Evolutionary conservation across 1,140 invertebrate species (phyloP).

Genomic region (Belonocnema kinseyi): DNA sequence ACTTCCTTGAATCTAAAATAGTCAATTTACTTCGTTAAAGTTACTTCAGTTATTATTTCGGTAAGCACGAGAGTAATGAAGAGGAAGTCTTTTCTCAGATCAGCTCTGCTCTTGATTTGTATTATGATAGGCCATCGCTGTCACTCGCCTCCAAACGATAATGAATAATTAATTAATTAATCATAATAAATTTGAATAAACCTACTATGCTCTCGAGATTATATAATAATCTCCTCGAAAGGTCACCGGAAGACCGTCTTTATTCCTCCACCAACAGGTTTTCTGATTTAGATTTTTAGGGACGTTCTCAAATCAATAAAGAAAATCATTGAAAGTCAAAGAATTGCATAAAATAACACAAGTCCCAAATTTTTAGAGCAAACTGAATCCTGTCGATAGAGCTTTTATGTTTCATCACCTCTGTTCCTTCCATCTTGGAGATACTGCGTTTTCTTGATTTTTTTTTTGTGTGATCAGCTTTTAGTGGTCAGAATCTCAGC

Average conservation of each 20-base stretch:
- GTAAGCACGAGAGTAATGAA: not conserved
- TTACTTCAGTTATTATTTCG: too few relatives aligned
- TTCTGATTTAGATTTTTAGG: not conserved
- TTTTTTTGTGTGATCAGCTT: too few relatives aligned
- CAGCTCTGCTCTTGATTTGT: not conserved
- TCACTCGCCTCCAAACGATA: not conserved
- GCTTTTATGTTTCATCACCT: too few relatives aligned
- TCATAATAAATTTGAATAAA: too few relatives aligned
- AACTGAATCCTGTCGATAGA: too few relatives aligned
- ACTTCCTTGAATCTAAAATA: not conserved
- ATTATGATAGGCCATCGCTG: conserved; percentile 8
- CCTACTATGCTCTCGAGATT: not conserved
- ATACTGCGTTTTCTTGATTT: too few relatives aligned
- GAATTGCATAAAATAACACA: too few relatives aligned
- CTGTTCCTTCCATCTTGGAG: too few relatives aligned
- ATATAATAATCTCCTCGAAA: not conserved
- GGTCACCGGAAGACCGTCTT: conserved; percentile 24
- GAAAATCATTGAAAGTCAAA: too few relatives aligned
- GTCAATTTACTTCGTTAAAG: not conserved
- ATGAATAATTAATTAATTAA: not conserved
- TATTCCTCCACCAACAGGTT: not conserved
- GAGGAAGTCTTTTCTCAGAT: not conserved
- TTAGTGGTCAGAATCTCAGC: not conserved
- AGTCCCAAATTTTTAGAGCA: too few relatives aligned
- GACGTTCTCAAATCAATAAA: too few relatives aligned